Base-by-base conservation (phyloP, 2,797 vertebrate genomes). In the Hemibagrus guttatus region DNA sequence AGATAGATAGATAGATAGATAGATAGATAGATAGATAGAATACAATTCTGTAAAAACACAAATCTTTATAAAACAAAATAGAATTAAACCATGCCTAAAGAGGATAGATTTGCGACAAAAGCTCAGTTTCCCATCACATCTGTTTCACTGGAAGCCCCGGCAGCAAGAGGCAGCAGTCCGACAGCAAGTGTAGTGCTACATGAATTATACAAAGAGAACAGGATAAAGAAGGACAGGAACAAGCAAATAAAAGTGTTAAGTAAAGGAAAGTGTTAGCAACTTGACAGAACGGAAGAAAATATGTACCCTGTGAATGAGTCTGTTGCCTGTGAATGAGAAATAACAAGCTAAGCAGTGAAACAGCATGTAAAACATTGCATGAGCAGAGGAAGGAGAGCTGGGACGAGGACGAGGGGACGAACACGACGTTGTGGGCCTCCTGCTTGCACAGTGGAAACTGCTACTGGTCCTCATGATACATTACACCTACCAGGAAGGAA, bases 161-260 rank as follows among this genome's bases (percentile, higher is more conserved):
- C 84, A 84, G 39, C 68, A 86, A 76, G 89, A 72, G 82, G 63
- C 87, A 88, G 83, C 78, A 78, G 69, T 66, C 31, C 56, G 42
- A 66, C 58, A 58, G 79, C 63, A 66, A 68, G 75, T 61, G 52
- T 49, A 86, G 72, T 56, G 84, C 83, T 80, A 42, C 54, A 52
- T 84, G 61, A 82, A 82, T 49, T 49, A 49, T 54, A 84, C 52
- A 85, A 78, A 86, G 80, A 66, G 42, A 86, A 69, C 0, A 39
- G 76, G 85, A 86, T 87, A 84, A 86, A 78, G 68, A 46, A 61
- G 59, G 83, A 81, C 16, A 76, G 58, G 46, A 46, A 54, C n/a
- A 74, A 64, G 59, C 23, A 14, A 61, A 64, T 79, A 74, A 82
- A 86, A 59, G 52, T 21, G 58, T 23, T 81, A 81, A 86, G 81